phyloP scores from a whole-genome alignment of 2,797 vertebrate species.

The Gastrophryne carolinensis region DNA sequence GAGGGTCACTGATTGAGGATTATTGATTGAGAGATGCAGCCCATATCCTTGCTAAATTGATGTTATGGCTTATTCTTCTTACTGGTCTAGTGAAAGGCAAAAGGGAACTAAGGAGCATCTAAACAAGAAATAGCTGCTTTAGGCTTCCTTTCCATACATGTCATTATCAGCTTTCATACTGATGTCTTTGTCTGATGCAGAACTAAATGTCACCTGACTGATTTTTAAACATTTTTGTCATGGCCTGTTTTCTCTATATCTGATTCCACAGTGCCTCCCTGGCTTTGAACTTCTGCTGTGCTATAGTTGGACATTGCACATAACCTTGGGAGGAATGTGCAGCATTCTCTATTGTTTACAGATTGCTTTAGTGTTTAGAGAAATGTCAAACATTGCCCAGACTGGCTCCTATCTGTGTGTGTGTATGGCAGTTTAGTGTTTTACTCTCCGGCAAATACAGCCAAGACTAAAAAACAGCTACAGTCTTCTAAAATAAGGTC shows the following conservation, averaged over 20 bases:
- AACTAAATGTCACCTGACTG: neutral
- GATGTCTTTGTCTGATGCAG: neutral
- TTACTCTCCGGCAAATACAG: neutral
- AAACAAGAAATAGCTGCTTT: neutral
- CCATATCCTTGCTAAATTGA: neutral
- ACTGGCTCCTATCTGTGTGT: conserved; percentile 3
- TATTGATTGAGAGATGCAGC: conserved; percentile 39
- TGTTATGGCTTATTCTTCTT: neutral
- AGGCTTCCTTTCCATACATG: neutral
- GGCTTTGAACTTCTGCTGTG: conserved; percentile 79
- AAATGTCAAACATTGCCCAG: conserved; percentile 54
- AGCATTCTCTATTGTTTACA: conserved; percentile 47
- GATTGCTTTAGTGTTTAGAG: conserved; percentile 38
- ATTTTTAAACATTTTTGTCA: neutral
- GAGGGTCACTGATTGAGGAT: conserved; percentile 21
- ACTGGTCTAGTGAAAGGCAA: neutral
- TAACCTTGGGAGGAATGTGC: conserved; percentile 75
- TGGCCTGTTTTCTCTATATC: neutral
- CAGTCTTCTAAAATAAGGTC: neutral
- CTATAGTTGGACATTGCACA: conserved; percentile 73
- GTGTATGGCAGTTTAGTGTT: neutral
- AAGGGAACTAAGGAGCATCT: neutral
- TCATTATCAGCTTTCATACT: neutral
- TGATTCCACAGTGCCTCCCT: conserved; percentile 66
- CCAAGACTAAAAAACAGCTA: neutral